Evolutionary conservation across 2,113 vertebrate species (phyloP).

Genomic region (Burhinus oedicnemus): DNA sequence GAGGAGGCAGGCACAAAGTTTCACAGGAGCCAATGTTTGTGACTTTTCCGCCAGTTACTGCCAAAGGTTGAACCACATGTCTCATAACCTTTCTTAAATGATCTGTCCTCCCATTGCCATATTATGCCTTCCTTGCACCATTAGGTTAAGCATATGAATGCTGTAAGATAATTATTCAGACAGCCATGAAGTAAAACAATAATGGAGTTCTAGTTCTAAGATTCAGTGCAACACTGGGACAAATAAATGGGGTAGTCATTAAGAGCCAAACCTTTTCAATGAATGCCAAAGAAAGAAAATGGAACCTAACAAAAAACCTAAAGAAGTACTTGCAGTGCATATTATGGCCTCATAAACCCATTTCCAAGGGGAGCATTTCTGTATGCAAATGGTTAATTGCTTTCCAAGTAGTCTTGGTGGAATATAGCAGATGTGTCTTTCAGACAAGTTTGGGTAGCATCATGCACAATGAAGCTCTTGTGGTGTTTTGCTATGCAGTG

Average conservation of each 20-base stretch:
- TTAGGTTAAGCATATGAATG: conserved; percentile 1
- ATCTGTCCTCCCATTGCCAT: neutral
- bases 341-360: neutral
- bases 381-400: conserved; percentile 8
- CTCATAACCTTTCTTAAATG: conserved; percentile 17
- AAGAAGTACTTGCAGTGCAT: neutral
- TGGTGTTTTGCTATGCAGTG: neutral
- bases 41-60: neutral
- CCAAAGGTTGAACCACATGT: neutral
- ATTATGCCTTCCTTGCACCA: conserved; percentile 6
- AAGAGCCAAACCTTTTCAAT: conserved; percentile 9
- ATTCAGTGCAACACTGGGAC: neutral
- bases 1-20: neutral
- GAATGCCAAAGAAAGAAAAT: conserved; percentile 9
- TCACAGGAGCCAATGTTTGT: neutral
- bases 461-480: neutral
- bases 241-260: conserved; percentile 19
- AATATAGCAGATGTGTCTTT: neutral
- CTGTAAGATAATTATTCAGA: conserved; percentile 39
- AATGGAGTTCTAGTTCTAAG: neutral
- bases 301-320: neutral
- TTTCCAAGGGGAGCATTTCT: conserved; percentile 9
- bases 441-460: neutral
- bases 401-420: conserved; percentile 1
- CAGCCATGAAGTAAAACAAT: neutral